phyloP scores from a whole-genome alignment of 2,888 invertebrate genomes.

The Drosophila barbarae region DNA sequence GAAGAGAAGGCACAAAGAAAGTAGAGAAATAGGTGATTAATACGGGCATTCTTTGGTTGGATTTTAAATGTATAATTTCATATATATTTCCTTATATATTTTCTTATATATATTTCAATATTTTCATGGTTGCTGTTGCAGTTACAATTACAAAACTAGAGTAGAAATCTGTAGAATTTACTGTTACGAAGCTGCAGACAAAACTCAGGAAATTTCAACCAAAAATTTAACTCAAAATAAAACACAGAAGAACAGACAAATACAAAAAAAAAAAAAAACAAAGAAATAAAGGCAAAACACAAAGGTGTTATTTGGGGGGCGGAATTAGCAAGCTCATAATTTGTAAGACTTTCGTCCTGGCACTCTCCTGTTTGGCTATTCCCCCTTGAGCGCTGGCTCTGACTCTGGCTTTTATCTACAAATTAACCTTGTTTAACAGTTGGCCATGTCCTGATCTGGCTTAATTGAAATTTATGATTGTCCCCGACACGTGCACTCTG shows the following conservation, averaged over 20 bases:
- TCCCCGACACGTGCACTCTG: slow-evolving; percentile 35
- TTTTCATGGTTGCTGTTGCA: slow-evolving; percentile 14
- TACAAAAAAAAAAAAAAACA: neutral
- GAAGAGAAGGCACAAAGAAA: slow-evolving; percentile 4
- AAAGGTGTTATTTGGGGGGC: slow-evolving; percentile 9
- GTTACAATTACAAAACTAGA: slow-evolving; percentile 34
- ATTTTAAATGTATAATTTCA: neutral
- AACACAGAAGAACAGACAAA: neutral
- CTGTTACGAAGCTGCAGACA: slow-evolving; percentile 33
- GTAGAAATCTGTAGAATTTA: slow-evolving; percentile 36
- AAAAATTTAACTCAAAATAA: slow-evolving; percentile 13
- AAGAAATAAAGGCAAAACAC: slow-evolving; percentile 9
- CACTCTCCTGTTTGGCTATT: too few species aligned
- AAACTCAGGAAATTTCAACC: slow-evolving; percentile 14
- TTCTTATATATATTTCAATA: neutral
- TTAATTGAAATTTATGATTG: slow-evolving; percentile 66
- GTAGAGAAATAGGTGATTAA: slow-evolving; percentile 3
- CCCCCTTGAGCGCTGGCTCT: slow-evolving; percentile 2
- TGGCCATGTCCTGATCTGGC: slow-evolving; percentile 53
- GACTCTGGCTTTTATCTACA: slow-evolving; percentile 41
- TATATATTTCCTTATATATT: neutral
- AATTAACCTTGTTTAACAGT: slow-evolving; percentile 59
- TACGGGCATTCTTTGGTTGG: neutral
- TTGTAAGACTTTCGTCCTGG: slow-evolving; percentile 18
- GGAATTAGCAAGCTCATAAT: slow-evolving; percentile 26